These are phyloP conservation scores for Chromis chromis DNA, from an alignment of 2,797 vertebrate species.

Conservation along the genomic window DNA sequence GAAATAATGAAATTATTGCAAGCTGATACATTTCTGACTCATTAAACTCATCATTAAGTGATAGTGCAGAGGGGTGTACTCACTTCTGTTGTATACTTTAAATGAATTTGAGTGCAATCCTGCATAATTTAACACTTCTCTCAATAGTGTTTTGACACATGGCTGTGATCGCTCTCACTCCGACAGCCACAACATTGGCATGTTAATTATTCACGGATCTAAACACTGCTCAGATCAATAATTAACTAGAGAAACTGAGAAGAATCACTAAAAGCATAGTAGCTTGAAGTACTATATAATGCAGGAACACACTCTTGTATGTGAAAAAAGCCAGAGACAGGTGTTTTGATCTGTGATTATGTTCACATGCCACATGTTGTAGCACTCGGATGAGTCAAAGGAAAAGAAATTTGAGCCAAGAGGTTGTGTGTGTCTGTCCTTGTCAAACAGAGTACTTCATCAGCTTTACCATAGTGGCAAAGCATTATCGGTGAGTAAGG, in stretches of 20 bases:
- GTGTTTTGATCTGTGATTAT: slow-evolving; percentile 37
- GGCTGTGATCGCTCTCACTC: slow-evolving; percentile 59
- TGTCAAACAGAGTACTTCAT: not conserved
- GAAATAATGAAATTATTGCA: too few species aligned
- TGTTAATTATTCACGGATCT: slow-evolving; percentile 81
- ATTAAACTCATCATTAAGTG: too few species aligned
- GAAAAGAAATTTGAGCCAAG: slow-evolving; percentile 12
- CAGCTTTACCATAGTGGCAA: not conserved
- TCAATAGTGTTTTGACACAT: slow-evolving; percentile 80
- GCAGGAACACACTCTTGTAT: slow-evolving; percentile 34
- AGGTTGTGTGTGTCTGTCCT: slow-evolving; percentile 13
- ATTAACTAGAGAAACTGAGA: slow-evolving; percentile 71
- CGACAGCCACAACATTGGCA: slow-evolving; percentile 65
- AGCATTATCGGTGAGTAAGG: slow-evolving; percentile 22
- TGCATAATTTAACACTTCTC: slow-evolving; percentile 79
- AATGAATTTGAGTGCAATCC: slow-evolving; percentile 61
- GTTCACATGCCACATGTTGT: slow-evolving; percentile 1
- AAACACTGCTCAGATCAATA: slow-evolving; percentile 77
- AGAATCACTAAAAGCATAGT: slow-evolving; percentile 50
- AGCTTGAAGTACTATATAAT: slow-evolving; percentile 30
- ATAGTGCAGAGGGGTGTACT: too few species aligned
- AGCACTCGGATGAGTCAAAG: slow-evolving; percentile 20
- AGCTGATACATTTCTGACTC: too few species aligned
- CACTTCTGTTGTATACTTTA: not conserved
- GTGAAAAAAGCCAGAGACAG: slow-evolving; percentile 16